Conservation (phyloP, 2,888 invertebrate species). For the Panorpa germanica region DNA sequence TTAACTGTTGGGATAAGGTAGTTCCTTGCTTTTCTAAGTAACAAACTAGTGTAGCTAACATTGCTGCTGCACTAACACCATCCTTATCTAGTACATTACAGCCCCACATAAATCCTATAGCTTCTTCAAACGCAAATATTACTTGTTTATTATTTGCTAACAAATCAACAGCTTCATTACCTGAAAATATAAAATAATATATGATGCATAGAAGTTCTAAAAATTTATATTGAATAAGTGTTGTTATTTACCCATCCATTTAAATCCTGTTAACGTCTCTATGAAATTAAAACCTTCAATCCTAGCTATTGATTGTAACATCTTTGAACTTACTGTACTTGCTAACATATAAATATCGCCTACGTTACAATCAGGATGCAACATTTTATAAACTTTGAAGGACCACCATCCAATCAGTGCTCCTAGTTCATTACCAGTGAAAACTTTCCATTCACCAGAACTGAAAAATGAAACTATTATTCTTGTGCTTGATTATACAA, state of each 20-base stretch:
- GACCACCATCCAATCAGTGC: slow-evolving; percentile 91
- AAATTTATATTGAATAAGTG: not conserved
- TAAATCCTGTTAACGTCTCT: slow-evolving; percentile 96
- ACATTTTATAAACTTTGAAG: slow-evolving; percentile 35
- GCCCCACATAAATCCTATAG: slow-evolving; percentile 96
- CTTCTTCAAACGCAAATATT: slow-evolving; percentile 94
- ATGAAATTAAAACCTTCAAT: slow-evolving; percentile 56
- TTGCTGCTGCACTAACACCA: slow-evolving; percentile 78
- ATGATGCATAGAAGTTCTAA: slow-evolving; percentile 1
- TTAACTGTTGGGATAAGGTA: slow-evolving; percentile 40
- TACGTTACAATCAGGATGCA: slow-evolving; percentile 25
- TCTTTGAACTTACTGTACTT: slow-evolving; percentile 94
- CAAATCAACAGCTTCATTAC: slow-evolving; percentile 59
- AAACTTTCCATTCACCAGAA: slow-evolving; percentile 67
- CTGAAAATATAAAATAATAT: slow-evolving; percentile 19
- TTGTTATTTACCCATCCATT: slow-evolving; percentile 76
- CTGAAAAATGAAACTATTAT: too few species aligned
- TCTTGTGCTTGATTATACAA: too few species aligned
- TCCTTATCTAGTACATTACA: slow-evolving; percentile 84
- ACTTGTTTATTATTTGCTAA: slow-evolving; percentile 52
- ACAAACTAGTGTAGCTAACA: slow-evolving; percentile 54
- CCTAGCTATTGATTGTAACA: slow-evolving; percentile 62
- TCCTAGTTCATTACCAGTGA: slow-evolving; percentile 91
- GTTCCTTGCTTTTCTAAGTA: slow-evolving; percentile 38
- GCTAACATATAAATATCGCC: slow-evolving; percentile 65